Evolutionary conservation across 64 coral and sea anemone species (phyloP), one percentile per base, ranked within the genome.

Genomic region (Pocillopora damicornis): DNA sequence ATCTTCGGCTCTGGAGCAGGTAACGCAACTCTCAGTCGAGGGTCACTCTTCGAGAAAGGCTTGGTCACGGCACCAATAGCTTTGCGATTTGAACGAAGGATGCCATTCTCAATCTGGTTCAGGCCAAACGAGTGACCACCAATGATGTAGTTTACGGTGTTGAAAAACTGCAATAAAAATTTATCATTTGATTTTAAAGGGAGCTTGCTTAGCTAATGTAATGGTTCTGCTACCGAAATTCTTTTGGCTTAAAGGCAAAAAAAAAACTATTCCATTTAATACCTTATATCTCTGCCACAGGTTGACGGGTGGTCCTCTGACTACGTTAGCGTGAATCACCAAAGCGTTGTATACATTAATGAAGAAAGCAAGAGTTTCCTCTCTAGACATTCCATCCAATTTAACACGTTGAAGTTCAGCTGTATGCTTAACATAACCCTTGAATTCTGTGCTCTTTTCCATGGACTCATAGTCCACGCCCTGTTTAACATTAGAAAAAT

Each of bases 281-380:
- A 98, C 96, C 96, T 94, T 98, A 16, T 88, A 98, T 79, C 96
- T 79, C 35, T 98, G 90, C 96, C 96, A 98, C 15, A 98, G 75
- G n/a, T 84, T 95, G 16, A 78, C 60, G 6, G 96, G 96, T 8
- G 96, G 90, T 17, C 96, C 96, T 63, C 92, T 95, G 5, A 89
- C 79, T 2, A 98, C 96, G 86, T 88, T 98, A 36, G 96, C 96
- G 75, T 98, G 96, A 20, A 98, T 95, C 17, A 98, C 96, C 77
- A 98, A 66, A 58, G 96, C 96, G 77, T 98, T 98, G 88, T 98
- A 98, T 13, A 98, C 89, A 76, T 98, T 98, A 35, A 98, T 95
- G 22, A 98, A 98, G 57, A 98, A 98, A 14, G 96, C 89, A n/a
- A 98, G 81, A 58, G 94, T 98, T 60, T 98, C 96, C 17, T 95